A percentile compares a stretch with the other conserved stretches of the same genome.
phyloP scores from a whole-genome alignment of 1,140 invertebrate genomes.

The Drosophila chauvacae region DNA sequence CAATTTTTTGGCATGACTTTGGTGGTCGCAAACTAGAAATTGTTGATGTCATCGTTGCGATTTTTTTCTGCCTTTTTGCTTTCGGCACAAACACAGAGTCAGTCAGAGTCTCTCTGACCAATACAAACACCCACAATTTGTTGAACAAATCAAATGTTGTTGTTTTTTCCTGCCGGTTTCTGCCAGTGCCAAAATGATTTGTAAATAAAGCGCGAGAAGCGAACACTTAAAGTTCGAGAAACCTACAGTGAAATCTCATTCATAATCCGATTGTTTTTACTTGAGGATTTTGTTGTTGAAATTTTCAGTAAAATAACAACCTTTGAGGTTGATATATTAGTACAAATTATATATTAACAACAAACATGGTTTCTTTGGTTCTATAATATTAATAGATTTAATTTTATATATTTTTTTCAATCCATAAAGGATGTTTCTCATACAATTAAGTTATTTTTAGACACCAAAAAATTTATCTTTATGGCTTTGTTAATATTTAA shows the following conservation, averaged over 20 bases:
- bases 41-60: conserved; percentile 74
- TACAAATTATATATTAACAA: neutral
- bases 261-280: conserved; percentile 12
- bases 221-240: conserved; percentile 28
- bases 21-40: conserved; percentile 31
- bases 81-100: conserved; percentile 23
- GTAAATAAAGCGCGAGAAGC: conserved; percentile 48
- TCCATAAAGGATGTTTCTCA: no score
- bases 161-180: conserved; percentile 30
- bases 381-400: neutral
- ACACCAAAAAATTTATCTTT: no score
- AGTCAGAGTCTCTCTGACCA: conserved; percentile 7
- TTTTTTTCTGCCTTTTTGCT: conserved; percentile 49
- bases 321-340: neutral
- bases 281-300: neutral
- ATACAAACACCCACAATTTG: conserved; percentile 17
- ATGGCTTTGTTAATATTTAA: no score
- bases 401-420: no score
- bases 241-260: conserved; percentile 23
- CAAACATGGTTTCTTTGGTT: neutral
- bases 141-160: conserved; percentile 50
- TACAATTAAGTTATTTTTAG: no score
- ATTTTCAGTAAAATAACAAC: no score
- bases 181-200: conserved; percentile 56
- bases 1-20: conserved; percentile 46